A percentile compares a stretch with the other conserved stretches of the same genome.
Conservation (phyloP, 2,888 invertebrate genomes). For the Hirtodrosophila histrioides region DNA sequence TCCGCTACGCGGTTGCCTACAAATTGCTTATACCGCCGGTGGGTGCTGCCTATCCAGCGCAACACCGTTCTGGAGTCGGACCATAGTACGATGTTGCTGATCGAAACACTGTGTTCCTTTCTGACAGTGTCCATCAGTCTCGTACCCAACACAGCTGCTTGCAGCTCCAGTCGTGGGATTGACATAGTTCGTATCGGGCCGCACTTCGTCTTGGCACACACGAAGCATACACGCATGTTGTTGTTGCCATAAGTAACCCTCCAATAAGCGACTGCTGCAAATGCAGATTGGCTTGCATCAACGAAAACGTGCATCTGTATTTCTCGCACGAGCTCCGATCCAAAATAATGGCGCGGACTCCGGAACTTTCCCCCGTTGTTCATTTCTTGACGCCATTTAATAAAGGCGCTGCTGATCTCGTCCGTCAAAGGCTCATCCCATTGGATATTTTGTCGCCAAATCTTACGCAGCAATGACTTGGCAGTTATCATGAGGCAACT, state of each 20-base stretch:
- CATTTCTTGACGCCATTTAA: too few relatives aligned
- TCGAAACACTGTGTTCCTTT: slow-evolving; percentile 1
- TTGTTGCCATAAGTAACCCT: background rate
- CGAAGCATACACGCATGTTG: slow-evolving; percentile 5
- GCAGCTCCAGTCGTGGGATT: slow-evolving; percentile 16
- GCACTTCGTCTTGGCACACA: slow-evolving; percentile 13
- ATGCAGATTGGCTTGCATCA: background rate
- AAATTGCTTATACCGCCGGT: slow-evolving; percentile 12
- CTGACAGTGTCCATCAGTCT: slow-evolving; percentile 15
- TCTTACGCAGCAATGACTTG: too few relatives aligned
- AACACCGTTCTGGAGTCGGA: slow-evolving; percentile 15
- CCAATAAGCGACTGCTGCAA: slow-evolving; percentile 23
- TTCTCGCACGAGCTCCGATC: too few relatives aligned
- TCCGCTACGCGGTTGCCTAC: slow-evolving; percentile 7
- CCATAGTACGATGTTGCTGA: slow-evolving; percentile 2
- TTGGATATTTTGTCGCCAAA: too few relatives aligned
- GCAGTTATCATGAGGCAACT: too few relatives aligned
- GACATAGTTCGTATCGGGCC: slow-evolving; percentile 14
- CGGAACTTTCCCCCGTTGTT: too few relatives aligned
- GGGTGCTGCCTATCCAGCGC: slow-evolving; percentile 5
- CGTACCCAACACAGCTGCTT: slow-evolving; percentile 19
- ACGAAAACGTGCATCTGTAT: too few relatives aligned
- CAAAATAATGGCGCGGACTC: too few relatives aligned
- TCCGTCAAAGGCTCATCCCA: too few relatives aligned
- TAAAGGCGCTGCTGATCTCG: too few relatives aligned